Base-by-base conservation (phyloP, 2,888 invertebrate genomes). In the Rhagonycha lutea region DNA sequence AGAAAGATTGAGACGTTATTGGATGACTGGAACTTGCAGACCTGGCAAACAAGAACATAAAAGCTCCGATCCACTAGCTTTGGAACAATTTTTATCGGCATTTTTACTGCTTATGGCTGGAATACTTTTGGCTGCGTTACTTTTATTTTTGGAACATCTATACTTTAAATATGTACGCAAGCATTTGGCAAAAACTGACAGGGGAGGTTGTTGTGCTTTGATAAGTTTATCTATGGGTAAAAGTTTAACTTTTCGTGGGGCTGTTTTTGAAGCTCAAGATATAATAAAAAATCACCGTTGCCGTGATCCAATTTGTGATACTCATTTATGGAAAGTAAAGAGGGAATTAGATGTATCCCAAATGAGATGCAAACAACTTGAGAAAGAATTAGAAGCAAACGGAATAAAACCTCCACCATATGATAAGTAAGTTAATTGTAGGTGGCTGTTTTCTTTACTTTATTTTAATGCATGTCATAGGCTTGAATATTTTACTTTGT, bases 41-140 rank as follows among this genome's bases (percentile, higher is more conserved):
- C 88, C 87, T 9, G 96, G 96, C 80, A 96, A 96, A 86, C 94
- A 97, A 87, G 94, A 96, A 87, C 95, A 96, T 86, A 95, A 96
- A 88, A 95, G 95, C 78, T 96, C 96, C 75, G 97, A 96, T 88
- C 95, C 96, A 3, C 88, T 97, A 81, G 96, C 96, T 10, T 89
- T 96, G 81, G 96, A 97, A 88, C 99, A 99, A 90, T 99, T 99
- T 89, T 93, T 98, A 86, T 97, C 97, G 78, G 99, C 99, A 69
- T 99, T 99, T 88, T 91, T 99, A 75, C 91, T 99, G 79, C 91
- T 99, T 73, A 97, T 97, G 92, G 96, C 96, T 76, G 99, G 99
- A 63, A 97, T 99, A 83, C 90, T 98, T 78, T 89, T 99, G 80
- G 97, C 98, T 0, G 94, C 96, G 0, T 88, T 97, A 26, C 91